Conservation (phyloP, 2,113 vertebrate species). For the Lanius collurio region DNA sequence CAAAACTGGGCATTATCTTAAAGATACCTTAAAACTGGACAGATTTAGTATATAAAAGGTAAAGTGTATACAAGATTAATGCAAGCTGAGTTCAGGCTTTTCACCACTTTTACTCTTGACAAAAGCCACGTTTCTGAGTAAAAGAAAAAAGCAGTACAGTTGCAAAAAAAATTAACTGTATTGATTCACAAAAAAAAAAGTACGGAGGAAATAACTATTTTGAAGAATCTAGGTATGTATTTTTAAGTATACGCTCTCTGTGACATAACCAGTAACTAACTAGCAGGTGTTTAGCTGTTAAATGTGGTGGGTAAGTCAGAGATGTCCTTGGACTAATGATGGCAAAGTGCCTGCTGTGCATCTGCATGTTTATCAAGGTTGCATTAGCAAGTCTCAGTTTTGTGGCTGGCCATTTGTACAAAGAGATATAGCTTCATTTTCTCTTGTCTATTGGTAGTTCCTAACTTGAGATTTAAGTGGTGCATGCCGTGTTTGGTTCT, state of each 20-base stretch:
- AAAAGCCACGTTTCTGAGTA: neutral
- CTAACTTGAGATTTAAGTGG: neutral
- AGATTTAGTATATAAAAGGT: neutral
- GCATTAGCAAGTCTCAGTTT: neutral
- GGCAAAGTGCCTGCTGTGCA: too few relatives aligned
- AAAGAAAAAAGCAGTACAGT: neutral
- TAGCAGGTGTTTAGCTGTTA: neutral
- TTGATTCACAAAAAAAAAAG: neutral
- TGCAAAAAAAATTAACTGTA: neutral
- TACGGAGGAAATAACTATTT: neutral
- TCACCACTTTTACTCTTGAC: neutral
- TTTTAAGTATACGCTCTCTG: neutral
- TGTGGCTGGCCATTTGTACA: neutral
- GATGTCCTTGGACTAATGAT: neutral
- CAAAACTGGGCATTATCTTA: neutral
- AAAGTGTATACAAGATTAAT: neutral
- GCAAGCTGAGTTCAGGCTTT: neutral
- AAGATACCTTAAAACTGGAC: neutral
- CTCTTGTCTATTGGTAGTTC: neutral
- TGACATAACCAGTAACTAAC: neutral
- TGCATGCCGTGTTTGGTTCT: neutral
- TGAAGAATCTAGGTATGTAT: neutral
- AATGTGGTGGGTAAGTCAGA: neutral
- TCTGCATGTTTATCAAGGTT: accelerated
- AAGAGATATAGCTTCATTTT: neutral